phyloP scores from a whole-genome alignment of 2,888 invertebrate genomes.

The Standfussiana lucernea region DNA sequence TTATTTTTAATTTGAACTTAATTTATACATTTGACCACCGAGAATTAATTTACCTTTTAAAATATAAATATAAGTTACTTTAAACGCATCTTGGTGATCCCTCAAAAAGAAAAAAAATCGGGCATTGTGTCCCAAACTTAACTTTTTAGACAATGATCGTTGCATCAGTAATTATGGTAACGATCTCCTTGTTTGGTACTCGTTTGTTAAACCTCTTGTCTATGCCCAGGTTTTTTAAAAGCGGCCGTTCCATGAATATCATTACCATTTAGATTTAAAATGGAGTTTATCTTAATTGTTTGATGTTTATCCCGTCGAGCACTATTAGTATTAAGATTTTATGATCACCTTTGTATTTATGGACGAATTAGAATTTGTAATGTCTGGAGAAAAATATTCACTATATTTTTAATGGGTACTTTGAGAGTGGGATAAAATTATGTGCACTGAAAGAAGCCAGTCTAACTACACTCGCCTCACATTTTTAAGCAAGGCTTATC shows the following conservation, averaged over 20 bases:
- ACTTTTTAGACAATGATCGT: slow-evolving; percentile 65
- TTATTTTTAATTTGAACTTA: slow-evolving; percentile 7
- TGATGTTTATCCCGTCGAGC: slow-evolving; percentile 64
- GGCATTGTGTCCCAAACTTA: slow-evolving; percentile 66
- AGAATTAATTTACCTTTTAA: not conserved
- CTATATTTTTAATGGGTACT: not conserved
- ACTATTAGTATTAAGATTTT: slow-evolving; percentile 62
- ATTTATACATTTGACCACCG: not conserved
- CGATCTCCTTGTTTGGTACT: slow-evolving; percentile 75
- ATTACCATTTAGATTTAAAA: slow-evolving; percentile 77
- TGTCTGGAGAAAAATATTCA: slow-evolving; percentile 10
- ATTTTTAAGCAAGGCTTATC: not conserved
- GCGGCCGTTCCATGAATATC: slow-evolving; percentile 67
- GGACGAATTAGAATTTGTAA: slow-evolving; percentile 27
- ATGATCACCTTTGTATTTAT: slow-evolving; percentile 42
- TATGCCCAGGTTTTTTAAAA: slow-evolving; percentile 66
- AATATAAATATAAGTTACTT: not conserved
- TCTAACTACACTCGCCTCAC: no score
- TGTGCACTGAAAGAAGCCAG: not conserved
- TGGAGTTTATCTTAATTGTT: slow-evolving; percentile 71
- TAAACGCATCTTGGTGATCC: not conserved
- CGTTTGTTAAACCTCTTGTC: slow-evolving; percentile 70
- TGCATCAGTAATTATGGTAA: slow-evolving; percentile 76
- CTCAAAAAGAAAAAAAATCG: slow-evolving; percentile 25
- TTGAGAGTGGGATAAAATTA: not conserved